Evolutionary conservation across 2,113 vertebrate species (phyloP).

Genomic region (Dascyllus trimaculatus): DNA sequence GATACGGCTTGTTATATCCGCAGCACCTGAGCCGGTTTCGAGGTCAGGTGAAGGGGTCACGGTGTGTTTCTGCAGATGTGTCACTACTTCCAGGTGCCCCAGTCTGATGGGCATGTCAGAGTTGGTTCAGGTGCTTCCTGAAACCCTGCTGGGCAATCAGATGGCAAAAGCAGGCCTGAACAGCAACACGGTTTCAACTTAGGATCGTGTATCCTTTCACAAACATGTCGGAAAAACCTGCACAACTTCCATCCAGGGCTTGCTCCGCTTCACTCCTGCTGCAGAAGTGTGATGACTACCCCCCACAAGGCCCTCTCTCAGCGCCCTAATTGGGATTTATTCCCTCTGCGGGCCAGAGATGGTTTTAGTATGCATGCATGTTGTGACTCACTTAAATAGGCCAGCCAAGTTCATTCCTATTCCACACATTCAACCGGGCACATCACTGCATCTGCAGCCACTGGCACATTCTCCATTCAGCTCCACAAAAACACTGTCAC

Average conservation of each 20-base stretch:
- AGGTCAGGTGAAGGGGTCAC: slow-evolving; percentile 37
- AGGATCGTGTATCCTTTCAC: too few species aligned
- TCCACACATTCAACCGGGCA: slow-evolving; percentile 60
- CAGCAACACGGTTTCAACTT: slow-evolving; percentile 30
- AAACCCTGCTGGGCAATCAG: slow-evolving; percentile 34
- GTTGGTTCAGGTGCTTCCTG: slow-evolving; percentile 67
- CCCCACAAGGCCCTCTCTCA: background rate
- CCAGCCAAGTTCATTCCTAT: slow-evolving; percentile 71
- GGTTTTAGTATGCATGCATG: slow-evolving; percentile 35
- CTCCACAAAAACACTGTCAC: slow-evolving; percentile 46
- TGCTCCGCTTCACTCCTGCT: background rate
- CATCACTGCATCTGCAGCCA: slow-evolving; percentile 58
- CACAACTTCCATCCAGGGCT: slow-evolving; percentile 4
- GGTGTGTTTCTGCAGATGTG: slow-evolving; percentile 17
- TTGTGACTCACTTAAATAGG: slow-evolving; percentile 47
- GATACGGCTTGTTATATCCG: slow-evolving; percentile 18
- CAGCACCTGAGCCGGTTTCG: slow-evolving; percentile 57
- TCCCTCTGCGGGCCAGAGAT: slow-evolving; percentile 22
- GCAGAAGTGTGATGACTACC: background rate
- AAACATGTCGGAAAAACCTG: too few species aligned
- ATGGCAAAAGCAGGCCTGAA: slow-evolving; percentile 33
- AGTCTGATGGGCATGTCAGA: slow-evolving; percentile 46
- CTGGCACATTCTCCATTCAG: slow-evolving; percentile 74
- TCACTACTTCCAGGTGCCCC: slow-evolving; percentile 23
- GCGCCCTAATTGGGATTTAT: slow-evolving; percentile 38